Evolutionary conservation across 37 sponge, comb jelly and placozoan genomes (phyloP).

Genomic region (Cladorhizidae sp.): DNA sequence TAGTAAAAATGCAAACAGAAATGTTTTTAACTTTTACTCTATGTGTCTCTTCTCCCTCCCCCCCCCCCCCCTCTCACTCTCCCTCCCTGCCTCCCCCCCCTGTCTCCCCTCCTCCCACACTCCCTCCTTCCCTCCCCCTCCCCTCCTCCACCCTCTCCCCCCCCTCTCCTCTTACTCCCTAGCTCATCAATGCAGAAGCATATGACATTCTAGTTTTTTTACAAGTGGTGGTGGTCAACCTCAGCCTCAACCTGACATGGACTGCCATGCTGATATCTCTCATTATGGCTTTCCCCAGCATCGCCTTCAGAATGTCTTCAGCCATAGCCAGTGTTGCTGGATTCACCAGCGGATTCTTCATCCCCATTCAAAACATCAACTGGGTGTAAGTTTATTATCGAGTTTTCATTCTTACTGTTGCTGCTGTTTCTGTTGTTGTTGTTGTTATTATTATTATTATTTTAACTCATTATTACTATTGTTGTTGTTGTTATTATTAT

Average conservation of each 20-base stretch:
- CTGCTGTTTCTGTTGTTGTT: too few relatives aligned
- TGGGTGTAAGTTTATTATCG: slow-evolving; percentile 60
- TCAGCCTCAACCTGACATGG: slow-evolving; percentile 90
- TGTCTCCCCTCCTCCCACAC: not conserved
- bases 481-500: too few relatives aligned
- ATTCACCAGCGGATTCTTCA: slow-evolving; percentile 93
- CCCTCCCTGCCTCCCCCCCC: not conserved
- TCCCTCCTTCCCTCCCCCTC: not conserved
- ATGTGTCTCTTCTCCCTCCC: not conserved
- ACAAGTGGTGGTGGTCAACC: slow-evolving; percentile 59
- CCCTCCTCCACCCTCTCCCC: slow-evolving; percentile 6
- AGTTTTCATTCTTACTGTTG: too few relatives aligned
- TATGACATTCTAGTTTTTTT: slow-evolving; percentile 47
- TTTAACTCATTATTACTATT: too few relatives aligned
- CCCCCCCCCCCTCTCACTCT: not conserved
- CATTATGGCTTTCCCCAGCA: slow-evolving; percentile 62
- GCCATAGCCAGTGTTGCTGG: slow-evolving; percentile 73
- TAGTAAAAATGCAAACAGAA: too few relatives aligned
- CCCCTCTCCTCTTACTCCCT: not conserved
- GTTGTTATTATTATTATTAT: too few relatives aligned
- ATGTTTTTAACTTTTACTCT: too few relatives aligned
- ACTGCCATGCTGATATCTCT: slow-evolving; percentile 74
- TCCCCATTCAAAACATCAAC: slow-evolving; percentile 55
- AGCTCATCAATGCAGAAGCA: slow-evolving; percentile 41
- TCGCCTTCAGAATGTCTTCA: slow-evolving; percentile 70